These are phyloP conservation scores for Drosophila anomalipes DNA, from an alignment of 2,888 invertebrate genomes.

Conservation along the genomic window DNA sequence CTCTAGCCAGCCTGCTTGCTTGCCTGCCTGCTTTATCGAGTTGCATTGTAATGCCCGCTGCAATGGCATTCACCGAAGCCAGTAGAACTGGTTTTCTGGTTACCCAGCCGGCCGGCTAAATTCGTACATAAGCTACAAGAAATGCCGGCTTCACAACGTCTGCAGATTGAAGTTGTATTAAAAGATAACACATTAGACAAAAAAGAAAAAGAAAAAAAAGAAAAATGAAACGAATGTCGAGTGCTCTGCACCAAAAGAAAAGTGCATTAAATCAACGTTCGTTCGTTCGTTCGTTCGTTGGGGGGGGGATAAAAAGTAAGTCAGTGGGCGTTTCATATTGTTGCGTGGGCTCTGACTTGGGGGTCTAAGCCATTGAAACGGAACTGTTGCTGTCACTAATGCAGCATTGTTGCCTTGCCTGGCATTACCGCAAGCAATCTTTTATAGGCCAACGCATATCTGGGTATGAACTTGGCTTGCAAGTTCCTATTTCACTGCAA, in stretches of 20 bases:
- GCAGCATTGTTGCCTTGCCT: constrained; percentile 58
- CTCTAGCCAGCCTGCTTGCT: neutral
- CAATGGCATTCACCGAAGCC: constrained; percentile 38
- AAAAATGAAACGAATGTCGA: constrained; percentile 20
- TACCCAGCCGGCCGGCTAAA: constrained; percentile 67
- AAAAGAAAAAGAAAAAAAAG: neutral
- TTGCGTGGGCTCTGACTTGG: constrained; percentile 30
- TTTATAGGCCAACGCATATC: constrained; percentile 58
- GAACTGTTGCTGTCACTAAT: constrained; percentile 68
- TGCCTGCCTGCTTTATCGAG: constrained; percentile 24
- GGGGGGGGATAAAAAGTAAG: constrained; percentile 61
- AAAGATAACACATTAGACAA: constrained; percentile 76
- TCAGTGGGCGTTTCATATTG: constrained; percentile 66
- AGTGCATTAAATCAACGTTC: constrained; percentile 61
- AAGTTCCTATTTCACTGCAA: constrained; percentile 28
- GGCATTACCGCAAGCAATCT: constrained; percentile 30
- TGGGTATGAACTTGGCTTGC: constrained; percentile 50
- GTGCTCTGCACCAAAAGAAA: constrained; percentile 46
- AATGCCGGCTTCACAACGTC: constrained; percentile 62
- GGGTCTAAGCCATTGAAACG: constrained; percentile 52
- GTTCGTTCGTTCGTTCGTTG: constrained; percentile 8
- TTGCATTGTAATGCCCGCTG: constrained; percentile 31
- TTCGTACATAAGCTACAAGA: constrained; percentile 39
- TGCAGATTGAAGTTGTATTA: constrained; percentile 72
- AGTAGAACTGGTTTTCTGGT: constrained; percentile 62